Conservation (phyloP, 2,113 vertebrate genomes). For the Actinemys pallida region DNA sequence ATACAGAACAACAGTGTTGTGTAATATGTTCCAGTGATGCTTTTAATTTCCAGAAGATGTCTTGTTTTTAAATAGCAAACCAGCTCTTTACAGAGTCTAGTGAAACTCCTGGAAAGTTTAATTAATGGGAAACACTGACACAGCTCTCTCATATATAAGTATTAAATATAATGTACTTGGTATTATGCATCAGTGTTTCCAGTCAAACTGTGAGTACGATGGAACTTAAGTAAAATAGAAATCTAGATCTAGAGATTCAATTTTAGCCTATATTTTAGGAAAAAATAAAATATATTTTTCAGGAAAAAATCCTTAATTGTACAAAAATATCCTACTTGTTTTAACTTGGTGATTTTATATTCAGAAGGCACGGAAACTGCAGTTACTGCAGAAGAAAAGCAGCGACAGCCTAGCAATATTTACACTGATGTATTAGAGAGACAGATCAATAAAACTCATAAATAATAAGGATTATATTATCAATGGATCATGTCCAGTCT, state of each 20-base stretch:
- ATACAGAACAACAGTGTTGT: fast-evolving
- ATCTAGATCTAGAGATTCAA: background rate
- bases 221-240: background rate
- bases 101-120: background rate
- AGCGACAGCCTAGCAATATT: slow-evolving; percentile 7
- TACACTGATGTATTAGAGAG: slow-evolving; percentile 15
- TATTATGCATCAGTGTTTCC: background rate
- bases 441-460: slow-evolving; percentile 49
- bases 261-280: background rate
- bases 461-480: slow-evolving; percentile 80
- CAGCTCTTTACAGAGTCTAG: fast-evolving
- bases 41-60: background rate
- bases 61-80: background rate
- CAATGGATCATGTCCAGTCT: slow-evolving; percentile 63
- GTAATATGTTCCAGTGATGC: background rate
- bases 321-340: background rate
- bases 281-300: too few species aligned
- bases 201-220: fast-evolving
- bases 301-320: fast-evolving
- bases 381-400: background rate
- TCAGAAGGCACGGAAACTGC: slow-evolving; percentile 19
- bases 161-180: background rate
- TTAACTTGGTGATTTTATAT: background rate
- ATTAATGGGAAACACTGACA: background rate
- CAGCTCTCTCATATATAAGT: background rate